These are phyloP conservation scores for Caenorhabditis sp. DNA, from an alignment of 2,888 invertebrate genomes.

Conservation along the genomic window DNA sequence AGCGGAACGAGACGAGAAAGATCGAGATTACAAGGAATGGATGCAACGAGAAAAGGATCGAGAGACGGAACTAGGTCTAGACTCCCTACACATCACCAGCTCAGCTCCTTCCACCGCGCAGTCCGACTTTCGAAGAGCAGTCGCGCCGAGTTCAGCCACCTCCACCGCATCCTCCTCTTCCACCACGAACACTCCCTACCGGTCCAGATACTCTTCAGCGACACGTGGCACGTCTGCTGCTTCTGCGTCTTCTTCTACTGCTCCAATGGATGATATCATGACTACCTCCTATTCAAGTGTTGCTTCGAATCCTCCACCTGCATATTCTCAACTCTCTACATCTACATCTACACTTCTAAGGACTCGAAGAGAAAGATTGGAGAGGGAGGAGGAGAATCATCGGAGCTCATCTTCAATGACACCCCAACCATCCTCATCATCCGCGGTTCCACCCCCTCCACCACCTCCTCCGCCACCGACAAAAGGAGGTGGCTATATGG, in stretches of 20 bases:
- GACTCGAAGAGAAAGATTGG: slow-evolving; percentile 33
- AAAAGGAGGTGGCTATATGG: slow-evolving; percentile 32
- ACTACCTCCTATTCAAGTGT: slow-evolving; percentile 47
- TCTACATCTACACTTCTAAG: slow-evolving; percentile 46
- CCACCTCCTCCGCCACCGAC: slow-evolving; percentile 61
- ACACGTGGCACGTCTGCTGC: slow-evolving; percentile 16
- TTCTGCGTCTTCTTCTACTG: slow-evolving; percentile 1
- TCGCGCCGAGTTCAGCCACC: slow-evolving; percentile 9
- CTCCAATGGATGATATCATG: slow-evolving; percentile 40
- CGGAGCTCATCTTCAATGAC: slow-evolving; percentile 37
- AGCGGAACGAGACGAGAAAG: slow-evolving; percentile 71
- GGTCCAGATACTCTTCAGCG: slow-evolving; percentile 38
- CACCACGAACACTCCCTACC: slow-evolving; percentile 27
- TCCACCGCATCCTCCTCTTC: slow-evolving; percentile 13
- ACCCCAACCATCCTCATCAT: slow-evolving; percentile 27
- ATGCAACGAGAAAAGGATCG: slow-evolving; percentile 60
- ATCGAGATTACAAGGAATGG: slow-evolving; percentile 69
- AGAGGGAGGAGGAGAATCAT: slow-evolving; percentile 37
- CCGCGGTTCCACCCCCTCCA: slow-evolving; percentile 28
- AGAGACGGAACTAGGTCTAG: slow-evolving; percentile 44
- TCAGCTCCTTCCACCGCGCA: slow-evolving; percentile 20
- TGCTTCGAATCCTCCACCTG: slow-evolving; percentile 38
- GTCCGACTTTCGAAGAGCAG: slow-evolving; percentile 32
- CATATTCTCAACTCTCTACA: slow-evolving; percentile 48
- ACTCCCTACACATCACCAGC: slow-evolving; percentile 24